phyloP scores from a whole-genome alignment of 1,140 invertebrate genomes.

The Cydia strobilella region DNA sequence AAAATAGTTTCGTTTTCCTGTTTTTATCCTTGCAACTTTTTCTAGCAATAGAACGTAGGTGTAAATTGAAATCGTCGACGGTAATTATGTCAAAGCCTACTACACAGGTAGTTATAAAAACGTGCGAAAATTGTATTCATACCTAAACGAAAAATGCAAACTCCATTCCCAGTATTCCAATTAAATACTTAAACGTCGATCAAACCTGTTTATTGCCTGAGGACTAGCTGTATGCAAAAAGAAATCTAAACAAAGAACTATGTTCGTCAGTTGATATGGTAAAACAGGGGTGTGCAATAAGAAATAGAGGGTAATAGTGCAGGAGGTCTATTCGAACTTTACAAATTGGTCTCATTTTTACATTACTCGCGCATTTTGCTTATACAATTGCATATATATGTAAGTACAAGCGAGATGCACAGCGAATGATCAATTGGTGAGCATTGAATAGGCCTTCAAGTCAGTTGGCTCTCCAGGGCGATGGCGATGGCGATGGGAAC shows the following conservation, averaged over 20 bases:
- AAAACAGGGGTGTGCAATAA: background rate
- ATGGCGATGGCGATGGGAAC: constrained; percentile 13
- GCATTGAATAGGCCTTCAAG: background rate
- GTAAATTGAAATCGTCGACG: background rate
- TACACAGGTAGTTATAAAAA: constrained; percentile 6
- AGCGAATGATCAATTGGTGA: background rate
- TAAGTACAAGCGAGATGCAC: too few relatives aligned
- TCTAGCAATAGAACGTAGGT: background rate
- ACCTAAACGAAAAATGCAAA: background rate
- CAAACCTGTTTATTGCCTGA: constrained; percentile 5
- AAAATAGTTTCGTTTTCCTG: background rate
- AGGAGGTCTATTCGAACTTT: background rate
- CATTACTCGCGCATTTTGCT: background rate
- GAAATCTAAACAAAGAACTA: constrained; percentile 1
- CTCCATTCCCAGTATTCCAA: background rate
- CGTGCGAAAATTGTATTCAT: constrained; percentile 5
- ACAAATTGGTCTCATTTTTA: background rate
- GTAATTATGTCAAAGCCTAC: constrained; percentile 4
- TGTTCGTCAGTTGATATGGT: background rate
- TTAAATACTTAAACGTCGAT: constrained; percentile 1
- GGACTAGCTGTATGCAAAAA: constrained; percentile 5
- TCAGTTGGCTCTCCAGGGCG: constrained; percentile 1
- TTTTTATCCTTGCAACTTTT: background rate
- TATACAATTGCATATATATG: too few relatives aligned
- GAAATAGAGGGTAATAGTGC: background rate